Base-by-base conservation (phyloP, 2,113 vertebrate species). In the Albula goreensis region DNA sequence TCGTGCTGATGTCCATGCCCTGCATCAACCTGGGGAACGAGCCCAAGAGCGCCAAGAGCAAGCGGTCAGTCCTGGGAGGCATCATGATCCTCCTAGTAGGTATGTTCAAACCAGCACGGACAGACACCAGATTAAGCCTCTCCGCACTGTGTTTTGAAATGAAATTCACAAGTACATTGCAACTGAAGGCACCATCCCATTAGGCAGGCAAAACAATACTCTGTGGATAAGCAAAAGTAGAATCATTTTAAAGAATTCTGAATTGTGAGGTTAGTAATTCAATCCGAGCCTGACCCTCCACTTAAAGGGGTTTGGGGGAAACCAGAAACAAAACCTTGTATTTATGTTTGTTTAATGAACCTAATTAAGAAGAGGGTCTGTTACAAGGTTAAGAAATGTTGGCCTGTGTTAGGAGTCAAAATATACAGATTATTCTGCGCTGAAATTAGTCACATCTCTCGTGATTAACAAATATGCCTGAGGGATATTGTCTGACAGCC, bases 1-100 rank as follows among this genome's bases (percentile, higher is more conserved):
- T 99, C 77, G 91, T 98, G 85, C 93, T 99, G 12, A 97, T 97
- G 0, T 97, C 98, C 57, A 94, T 98, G 92, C 98, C 98, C 52
- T 99, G 97, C 90, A 98, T 99, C 93, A 96, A 94, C 22, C 96
- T 99, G 87, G 97, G 97, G 66, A 95, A 94, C 0, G 98, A 99
- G 89, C 93, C 96, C 0, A 96, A 97, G 2, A 95, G 95, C 3
- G 96, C 96, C 92, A 99, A 99, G 90, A 97, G 97, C 93, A 95
- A 96, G 50, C 95, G 97, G 5, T 96, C 95, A 48, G 93, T 97
- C 89, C 87, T 98, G 89, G 98, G 98, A 51, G 98, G 98, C 4
- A 94, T 98, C 78, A 90, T 99, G 31, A 92, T 98, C 70, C 95
- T 99, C 85, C 90, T 98, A 63, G 89, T 98, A 83, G 97, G 98